phyloP scores from a whole-genome alignment of 2,888 invertebrate genomes.

The Bruchidius siliquastri region DNA sequence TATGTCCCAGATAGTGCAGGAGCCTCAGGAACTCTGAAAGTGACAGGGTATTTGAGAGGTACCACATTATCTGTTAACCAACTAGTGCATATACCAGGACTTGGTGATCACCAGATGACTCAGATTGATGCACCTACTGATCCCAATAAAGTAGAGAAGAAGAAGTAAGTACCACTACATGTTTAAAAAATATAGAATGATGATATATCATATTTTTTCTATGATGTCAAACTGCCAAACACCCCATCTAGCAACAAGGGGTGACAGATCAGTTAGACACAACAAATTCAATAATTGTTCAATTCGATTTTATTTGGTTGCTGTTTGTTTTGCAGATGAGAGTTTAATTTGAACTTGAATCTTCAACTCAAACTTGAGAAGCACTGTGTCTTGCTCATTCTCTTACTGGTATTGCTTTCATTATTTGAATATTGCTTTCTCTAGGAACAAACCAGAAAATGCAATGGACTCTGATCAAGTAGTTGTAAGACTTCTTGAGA shows the following conservation, averaged over 20 bases:
- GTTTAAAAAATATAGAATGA: too few species aligned
- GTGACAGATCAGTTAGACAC: too few species aligned
- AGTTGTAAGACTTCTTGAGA: slow-evolving; percentile 51
- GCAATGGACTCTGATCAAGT: slow-evolving; percentile 24
- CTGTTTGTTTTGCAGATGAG: too few species aligned
- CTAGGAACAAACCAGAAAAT: slow-evolving; percentile 17
- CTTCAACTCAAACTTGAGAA: too few species aligned
- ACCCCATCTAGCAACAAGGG: too few species aligned
- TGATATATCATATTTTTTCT: too few species aligned
- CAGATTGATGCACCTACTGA: slow-evolving; percentile 70
- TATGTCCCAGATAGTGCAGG: slow-evolving; percentile 53
- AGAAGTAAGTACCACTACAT: slow-evolving; percentile 38
- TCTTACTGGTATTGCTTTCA: too few species aligned
- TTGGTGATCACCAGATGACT: slow-evolving; percentile 89
- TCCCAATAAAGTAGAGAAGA: slow-evolving; percentile 59
- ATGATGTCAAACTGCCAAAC: too few species aligned
- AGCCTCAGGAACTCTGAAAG: slow-evolving; percentile 61
- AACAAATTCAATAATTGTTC: too few species aligned
- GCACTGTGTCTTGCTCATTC: too few species aligned
- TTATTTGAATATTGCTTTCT: neutral
- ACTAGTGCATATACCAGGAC: slow-evolving; percentile 84
- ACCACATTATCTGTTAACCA: slow-evolving; percentile 80
- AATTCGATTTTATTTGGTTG: too few species aligned
- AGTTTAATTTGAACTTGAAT: too few species aligned
- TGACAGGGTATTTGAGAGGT: slow-evolving; percentile 86